Percentiles rank a stretch among this genome's conserved stretches.
Conservation (phyloP, 2,797 vertebrate species). For the Chloroceryle inda region DNA sequence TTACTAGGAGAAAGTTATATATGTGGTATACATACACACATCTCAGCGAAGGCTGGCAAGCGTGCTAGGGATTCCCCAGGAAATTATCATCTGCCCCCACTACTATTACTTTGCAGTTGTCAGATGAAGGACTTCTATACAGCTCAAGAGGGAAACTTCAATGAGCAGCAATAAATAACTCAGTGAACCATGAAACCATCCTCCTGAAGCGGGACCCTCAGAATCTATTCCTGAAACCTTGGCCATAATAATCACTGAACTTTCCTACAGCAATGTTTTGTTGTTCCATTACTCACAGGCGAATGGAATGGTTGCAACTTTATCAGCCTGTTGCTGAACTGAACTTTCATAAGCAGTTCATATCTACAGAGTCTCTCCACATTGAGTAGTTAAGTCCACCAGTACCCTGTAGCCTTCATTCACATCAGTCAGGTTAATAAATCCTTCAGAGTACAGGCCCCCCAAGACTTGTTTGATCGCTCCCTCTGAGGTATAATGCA, state of each 20-base stretch:
- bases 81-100: not conserved
- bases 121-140: not conserved
- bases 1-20: not conserved
- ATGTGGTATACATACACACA: not conserved
- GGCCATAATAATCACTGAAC: not conserved
- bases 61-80: not conserved
- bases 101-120: not conserved
- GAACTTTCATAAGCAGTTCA: not conserved
- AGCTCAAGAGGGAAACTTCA: not conserved
- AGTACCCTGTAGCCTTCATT: not conserved
- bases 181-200: not conserved
- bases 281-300: not conserved
- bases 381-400: slow-evolving; percentile 3
- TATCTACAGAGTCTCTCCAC: not conserved
- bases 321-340: not conserved
- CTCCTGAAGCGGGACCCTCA: not conserved
- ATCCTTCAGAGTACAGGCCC: not conserved
- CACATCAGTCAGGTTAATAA: slow-evolving; percentile 65
- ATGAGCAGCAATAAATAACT: not conserved
- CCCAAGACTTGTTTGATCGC: slow-evolving; percentile 30
- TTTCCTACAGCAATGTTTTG: not conserved
- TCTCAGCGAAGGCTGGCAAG: not conserved
- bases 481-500: slow-evolving; percentile 32
- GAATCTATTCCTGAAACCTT: not conserved
- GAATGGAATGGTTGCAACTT: not conserved